phyloP scores from a whole-genome alignment of 2,888 invertebrate species.

The Cremastobaeus sp. region DNA sequence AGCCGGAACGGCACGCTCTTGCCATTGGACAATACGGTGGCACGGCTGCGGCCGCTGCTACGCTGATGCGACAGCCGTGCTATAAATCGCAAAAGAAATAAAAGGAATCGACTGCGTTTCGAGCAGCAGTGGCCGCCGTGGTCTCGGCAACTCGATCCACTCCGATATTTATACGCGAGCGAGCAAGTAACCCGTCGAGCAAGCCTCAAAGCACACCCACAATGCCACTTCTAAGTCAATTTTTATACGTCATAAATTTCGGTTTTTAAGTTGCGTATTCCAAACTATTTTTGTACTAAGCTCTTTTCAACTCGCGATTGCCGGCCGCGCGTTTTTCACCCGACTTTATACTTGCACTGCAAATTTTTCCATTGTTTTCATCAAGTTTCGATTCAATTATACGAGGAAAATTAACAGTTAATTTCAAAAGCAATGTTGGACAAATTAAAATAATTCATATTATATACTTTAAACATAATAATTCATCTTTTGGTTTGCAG shows the following conservation, averaged over 20 bases:
- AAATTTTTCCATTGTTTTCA: no score
- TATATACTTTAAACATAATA: no score
- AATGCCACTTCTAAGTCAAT: slow-evolving; percentile 47
- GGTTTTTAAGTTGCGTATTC: slow-evolving; percentile 29
- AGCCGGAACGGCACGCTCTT: slow-evolving; percentile 48
- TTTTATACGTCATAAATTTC: slow-evolving; percentile 55
- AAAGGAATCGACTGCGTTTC: slow-evolving; percentile 58
- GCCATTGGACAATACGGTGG: slow-evolving; percentile 57
- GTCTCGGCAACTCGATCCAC: slow-evolving; percentile 57
- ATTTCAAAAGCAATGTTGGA: no score
- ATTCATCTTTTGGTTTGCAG: no score
- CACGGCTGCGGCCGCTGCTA: slow-evolving; percentile 55
- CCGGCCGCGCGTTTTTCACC: no score
- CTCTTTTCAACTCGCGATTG: no score
- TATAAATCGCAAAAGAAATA: slow-evolving; percentile 69
- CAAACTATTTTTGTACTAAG: slow-evolving; percentile 10
- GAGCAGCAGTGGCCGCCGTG: slow-evolving; percentile 48
- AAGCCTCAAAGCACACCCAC: slow-evolving; percentile 58
- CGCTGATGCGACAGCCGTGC: slow-evolving; percentile 60
- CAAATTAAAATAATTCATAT: no score
- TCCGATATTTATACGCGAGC: slow-evolving; percentile 65
- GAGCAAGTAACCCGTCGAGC: slow-evolving; percentile 57
- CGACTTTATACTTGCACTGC: no score
- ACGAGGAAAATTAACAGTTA: no score
- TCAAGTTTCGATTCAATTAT: no score